These are phyloP conservation scores for Lasaia peninsularis DNA, from an alignment of 1,140 invertebrate genomes.

Conservation along the genomic window DNA sequence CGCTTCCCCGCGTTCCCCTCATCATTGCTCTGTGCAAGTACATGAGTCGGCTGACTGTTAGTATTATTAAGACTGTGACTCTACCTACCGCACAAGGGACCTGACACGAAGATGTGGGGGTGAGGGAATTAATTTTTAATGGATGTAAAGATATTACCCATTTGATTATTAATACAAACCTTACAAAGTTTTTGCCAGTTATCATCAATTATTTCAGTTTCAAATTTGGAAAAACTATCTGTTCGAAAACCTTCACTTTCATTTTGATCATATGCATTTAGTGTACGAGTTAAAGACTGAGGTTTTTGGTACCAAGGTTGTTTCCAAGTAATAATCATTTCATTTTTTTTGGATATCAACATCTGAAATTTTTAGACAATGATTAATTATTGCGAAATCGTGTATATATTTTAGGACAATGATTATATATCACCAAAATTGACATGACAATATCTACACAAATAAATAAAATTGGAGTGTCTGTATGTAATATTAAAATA, in stretches of 20 bases:
- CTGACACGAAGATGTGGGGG: too few relatives aligned
- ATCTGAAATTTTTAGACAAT: slow-evolving; percentile 23
- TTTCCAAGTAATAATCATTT: slow-evolving; percentile 37
- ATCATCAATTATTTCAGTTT: slow-evolving; percentile 37
- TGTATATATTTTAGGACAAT: neutral
- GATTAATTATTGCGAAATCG: neutral
- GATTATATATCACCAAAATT: neutral
- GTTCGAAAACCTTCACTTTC: slow-evolving; percentile 20
- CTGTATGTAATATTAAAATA: too few relatives aligned
- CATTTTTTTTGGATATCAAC: slow-evolving; percentile 29
- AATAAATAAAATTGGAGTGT: too few relatives aligned
- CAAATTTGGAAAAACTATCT: slow-evolving; percentile 31
- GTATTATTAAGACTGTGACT: too few relatives aligned
- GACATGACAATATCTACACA: neutral
- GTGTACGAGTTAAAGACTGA: slow-evolving; percentile 32
- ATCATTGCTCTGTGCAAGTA: too few relatives aligned
- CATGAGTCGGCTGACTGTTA: too few relatives aligned
- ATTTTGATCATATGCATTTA: slow-evolving; percentile 23
- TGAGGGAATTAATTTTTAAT: slow-evolving; percentile 16
- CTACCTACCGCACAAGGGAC: too few relatives aligned
- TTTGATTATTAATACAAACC: slow-evolving; percentile 23
- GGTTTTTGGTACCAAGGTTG: slow-evolving; percentile 48
- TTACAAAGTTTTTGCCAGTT: slow-evolving; percentile 42
- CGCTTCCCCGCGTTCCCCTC: too few relatives aligned
- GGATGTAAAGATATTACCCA: neutral